Conservation (phyloP, 2,113 vertebrate species). For the Plestiodon gilberti region DNA sequence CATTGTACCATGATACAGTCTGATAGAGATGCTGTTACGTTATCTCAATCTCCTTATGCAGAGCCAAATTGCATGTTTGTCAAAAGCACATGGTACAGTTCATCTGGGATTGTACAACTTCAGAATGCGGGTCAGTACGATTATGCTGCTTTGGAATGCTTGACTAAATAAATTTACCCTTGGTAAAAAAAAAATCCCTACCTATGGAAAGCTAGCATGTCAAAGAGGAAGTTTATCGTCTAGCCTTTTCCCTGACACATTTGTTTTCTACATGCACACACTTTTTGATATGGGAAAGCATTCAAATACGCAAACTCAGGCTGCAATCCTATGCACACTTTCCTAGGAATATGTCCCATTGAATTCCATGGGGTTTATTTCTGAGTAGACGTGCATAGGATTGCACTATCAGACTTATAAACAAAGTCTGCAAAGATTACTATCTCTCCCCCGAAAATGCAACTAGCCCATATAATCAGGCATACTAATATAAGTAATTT, state of each 20-base stretch:
- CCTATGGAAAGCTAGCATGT: neutral
- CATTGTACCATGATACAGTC: neutral
- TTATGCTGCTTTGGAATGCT: neutral
- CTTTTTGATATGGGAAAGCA: neutral
- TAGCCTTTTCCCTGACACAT: neutral
- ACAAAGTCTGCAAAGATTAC: neutral
- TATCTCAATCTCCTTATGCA: neutral
- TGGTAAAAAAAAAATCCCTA: neutral
- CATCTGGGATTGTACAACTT: neutral
- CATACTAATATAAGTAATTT: neutral
- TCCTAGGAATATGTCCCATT: too few species aligned
- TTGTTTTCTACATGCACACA: neutral
- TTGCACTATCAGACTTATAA: too few species aligned
- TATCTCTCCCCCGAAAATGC: neutral
- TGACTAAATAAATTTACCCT: neutral
- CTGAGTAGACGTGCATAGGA: too few species aligned
- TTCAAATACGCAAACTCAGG: neutral
- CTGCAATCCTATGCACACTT: too few species aligned
- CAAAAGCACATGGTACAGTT: neutral
- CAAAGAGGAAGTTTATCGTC: neutral
- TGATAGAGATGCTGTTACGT: neutral
- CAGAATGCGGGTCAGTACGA: neutral
- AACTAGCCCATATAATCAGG: slow-evolving; percentile 5
- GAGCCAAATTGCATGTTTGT: neutral
- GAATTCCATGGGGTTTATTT: too few species aligned